Conservation (phyloP, 2,797 vertebrate species). For the Odontamblyopus lacepedii region DNA sequence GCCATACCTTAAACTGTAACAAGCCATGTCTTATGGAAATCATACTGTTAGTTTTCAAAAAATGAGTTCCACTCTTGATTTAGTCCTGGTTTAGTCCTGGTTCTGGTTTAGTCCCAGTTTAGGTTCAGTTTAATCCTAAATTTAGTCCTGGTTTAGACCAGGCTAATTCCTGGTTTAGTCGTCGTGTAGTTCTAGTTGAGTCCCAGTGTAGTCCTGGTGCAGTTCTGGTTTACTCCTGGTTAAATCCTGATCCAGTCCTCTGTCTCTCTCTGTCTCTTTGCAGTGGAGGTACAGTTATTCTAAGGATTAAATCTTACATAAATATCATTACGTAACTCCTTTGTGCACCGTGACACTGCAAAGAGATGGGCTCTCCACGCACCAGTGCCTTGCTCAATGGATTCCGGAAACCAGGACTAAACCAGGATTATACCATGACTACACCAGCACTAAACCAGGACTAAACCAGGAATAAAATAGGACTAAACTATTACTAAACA, state of each 20-base stretch:
- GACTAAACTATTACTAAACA: background rate
- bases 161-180: background rate
- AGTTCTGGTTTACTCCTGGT: background rate
- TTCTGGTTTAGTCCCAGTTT: background rate
- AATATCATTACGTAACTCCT: slow-evolving; percentile 9
- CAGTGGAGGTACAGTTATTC: background rate
- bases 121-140: too few relatives aligned
- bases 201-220: background rate
- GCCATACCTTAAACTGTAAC: too few relatives aligned
- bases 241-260: background rate
- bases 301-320: slow-evolving; percentile 11
- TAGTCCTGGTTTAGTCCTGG: background rate
- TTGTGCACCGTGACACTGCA: background rate
- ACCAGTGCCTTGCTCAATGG: background rate
- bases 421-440: background rate
- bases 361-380: background rate
- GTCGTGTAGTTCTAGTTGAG: background rate
- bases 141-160: background rate
- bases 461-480: background rate
- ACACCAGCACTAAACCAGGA: background rate
- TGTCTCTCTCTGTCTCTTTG: background rate
- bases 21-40: background rate
- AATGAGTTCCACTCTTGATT: too few relatives aligned
- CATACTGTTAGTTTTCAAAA: background rate
- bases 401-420: background rate